phyloP scores from a whole-genome alignment of 2,113 vertebrate genomes.

The Nibea albiflora region DNA sequence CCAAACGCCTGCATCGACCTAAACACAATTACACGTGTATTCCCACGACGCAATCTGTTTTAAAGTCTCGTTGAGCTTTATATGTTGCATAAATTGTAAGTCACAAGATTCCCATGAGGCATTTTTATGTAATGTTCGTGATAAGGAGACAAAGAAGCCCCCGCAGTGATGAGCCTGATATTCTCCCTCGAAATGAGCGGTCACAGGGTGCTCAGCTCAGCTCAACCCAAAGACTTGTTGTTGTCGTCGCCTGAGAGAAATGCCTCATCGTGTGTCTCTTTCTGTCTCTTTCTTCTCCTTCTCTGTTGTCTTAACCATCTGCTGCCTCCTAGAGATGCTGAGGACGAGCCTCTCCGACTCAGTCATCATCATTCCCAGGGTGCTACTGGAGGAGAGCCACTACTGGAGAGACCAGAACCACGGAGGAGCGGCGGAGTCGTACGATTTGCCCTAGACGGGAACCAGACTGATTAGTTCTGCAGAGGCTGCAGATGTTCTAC shows the following conservation, averaged over 20 bases:
- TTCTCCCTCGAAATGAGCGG: constrained; percentile 62
- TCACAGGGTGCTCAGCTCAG: constrained; percentile 75
- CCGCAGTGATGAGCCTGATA: neutral
- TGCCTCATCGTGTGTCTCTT: constrained; percentile 76
- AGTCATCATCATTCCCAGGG: constrained; percentile 85
- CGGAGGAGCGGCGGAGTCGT: constrained; percentile 78
- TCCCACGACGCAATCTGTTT: neutral
- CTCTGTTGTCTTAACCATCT: constrained; percentile 75
- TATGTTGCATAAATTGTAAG: neutral
- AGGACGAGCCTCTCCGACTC: constrained; percentile 82
- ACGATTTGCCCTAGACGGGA: constrained; percentile 83
- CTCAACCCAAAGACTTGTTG: constrained; percentile 32
- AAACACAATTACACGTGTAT: neutral
- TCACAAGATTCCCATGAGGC: neutral
- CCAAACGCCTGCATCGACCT: constrained; percentile 23
- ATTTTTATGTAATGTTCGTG: neutral
- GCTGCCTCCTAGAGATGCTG: constrained; percentile 83
- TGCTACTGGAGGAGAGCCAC: constrained; percentile 85
- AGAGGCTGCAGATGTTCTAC: constrained; percentile 16
- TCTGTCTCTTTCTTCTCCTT: constrained; percentile 62
- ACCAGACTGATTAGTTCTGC: constrained; percentile 69
- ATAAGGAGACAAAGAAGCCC: neutral
- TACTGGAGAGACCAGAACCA: constrained; percentile 77
- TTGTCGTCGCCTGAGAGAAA: constrained; percentile 43
- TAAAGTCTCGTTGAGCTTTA: neutral